Evolutionary conservation across 2,113 vertebrate species (phyloP).

Genomic region (Cathartes aura): DNA sequence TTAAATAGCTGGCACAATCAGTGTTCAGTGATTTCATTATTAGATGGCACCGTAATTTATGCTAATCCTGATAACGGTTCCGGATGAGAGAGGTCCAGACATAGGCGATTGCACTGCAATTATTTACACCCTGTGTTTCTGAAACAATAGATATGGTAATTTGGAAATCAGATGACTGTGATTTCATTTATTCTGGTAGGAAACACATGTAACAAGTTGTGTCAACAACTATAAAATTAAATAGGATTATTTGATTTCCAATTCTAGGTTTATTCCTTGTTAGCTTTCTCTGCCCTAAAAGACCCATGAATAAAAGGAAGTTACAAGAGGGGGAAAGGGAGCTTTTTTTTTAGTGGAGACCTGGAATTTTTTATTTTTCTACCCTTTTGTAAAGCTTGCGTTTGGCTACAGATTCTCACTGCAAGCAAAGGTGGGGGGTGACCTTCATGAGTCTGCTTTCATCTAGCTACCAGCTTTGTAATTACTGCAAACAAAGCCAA

Average conservation of each 20-base stretch:
- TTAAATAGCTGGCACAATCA: constrained; percentile 84
- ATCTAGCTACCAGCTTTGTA: background rate
- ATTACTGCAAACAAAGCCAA: background rate
- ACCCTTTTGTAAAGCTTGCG: background rate
- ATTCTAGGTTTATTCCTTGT: constrained; percentile 11
- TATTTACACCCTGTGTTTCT: constrained; percentile 83
- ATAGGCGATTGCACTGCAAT: constrained; percentile 78
- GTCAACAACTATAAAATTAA: constrained; percentile 81
- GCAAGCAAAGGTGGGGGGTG: rapidly evolving
- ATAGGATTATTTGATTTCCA: constrained; percentile 54
- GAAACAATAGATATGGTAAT: constrained; percentile 83
- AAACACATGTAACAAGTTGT: constrained; percentile 82
- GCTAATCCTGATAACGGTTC: constrained; percentile 83
- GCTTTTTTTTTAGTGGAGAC: background rate
- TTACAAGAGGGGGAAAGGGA: background rate
- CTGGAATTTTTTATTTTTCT: background rate
- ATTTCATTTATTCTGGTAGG: constrained; percentile 81
- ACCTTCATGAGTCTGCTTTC: background rate
- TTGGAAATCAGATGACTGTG: constrained; percentile 79
- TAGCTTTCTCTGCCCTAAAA: constrained; percentile 36
- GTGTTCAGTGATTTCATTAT: constrained; percentile 82
- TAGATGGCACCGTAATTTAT: constrained; percentile 84
- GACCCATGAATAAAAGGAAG: background rate
- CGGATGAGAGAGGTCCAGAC: constrained; percentile 82
- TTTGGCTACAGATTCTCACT: background rate